Conservation (phyloP, 2,888 invertebrate genomes). For the Sarcophaga rosellei region DNA sequence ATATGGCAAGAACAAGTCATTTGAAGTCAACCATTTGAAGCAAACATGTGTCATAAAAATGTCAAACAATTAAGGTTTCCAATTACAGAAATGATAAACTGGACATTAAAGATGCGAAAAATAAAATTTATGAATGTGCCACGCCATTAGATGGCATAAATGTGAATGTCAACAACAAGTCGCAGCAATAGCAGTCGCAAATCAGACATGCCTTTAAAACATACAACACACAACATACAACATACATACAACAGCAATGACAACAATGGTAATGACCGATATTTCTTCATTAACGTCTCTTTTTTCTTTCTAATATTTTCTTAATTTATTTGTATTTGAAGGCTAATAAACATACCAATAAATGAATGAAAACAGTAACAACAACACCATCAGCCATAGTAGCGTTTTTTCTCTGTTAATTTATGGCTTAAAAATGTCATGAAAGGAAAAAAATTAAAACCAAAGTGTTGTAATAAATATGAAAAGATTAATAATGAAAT, state of each 20-base stretch:
- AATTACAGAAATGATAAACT: conserved; percentile 55
- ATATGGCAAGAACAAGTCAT: conserved; percentile 10
- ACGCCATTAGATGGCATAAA: not conserved
- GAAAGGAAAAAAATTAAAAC: conserved; percentile 1
- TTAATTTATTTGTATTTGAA: conserved; percentile 11
- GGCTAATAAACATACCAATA: conserved; percentile 22
- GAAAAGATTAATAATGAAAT: conserved; percentile 37
- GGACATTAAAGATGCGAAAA: not conserved
- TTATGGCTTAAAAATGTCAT: conserved; percentile 40
- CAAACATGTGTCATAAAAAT: conserved; percentile 60
- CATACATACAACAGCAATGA: not conserved
- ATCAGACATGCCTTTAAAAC: not conserved
- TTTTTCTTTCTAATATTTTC: conserved; percentile 8
- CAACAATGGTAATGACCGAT: conserved; percentile 57
- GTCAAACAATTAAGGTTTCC: conserved; percentile 65
- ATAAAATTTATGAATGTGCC: not conserved
- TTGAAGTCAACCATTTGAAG: conserved; percentile 43
- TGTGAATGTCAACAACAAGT: not conserved
- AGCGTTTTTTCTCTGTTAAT: conserved; percentile 4
- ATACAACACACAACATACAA: not conserved
- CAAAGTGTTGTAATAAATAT: conserved; percentile 51
- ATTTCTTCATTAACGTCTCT: conserved; percentile 60
- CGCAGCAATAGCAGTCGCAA: not conserved
- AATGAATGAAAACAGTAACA: conserved; percentile 25
- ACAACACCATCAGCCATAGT: not conserved